Conservation (phyloP, 2,888 invertebrate genomes). For the Lacanobia wlatinum region DNA sequence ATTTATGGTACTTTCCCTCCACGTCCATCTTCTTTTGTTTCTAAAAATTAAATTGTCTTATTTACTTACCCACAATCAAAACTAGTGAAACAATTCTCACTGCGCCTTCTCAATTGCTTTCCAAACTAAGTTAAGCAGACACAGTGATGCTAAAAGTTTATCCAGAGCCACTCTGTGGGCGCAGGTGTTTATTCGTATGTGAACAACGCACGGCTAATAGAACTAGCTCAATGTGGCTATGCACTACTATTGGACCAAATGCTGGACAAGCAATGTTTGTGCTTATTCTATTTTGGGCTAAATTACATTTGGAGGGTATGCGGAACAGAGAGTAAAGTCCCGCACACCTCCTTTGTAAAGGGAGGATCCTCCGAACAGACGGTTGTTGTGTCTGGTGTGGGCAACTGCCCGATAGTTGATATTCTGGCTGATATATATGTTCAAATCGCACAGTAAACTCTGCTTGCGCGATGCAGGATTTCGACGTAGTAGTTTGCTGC, state of each 20-base stretch:
- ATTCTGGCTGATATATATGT: too few species aligned
- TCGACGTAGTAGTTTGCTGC: too few species aligned
- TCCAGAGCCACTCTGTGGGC: slow-evolving; percentile 31
- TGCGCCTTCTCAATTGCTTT: slow-evolving; percentile 38
- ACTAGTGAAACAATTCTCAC: slow-evolving; percentile 15
- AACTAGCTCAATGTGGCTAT: slow-evolving; percentile 40
- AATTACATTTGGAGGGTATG: too few species aligned
- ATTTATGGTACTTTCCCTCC: too few species aligned
- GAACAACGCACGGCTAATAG: slow-evolving; percentile 61
- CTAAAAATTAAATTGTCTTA: neutral
- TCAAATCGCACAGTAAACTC: too few species aligned
- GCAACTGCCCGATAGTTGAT: too few species aligned
- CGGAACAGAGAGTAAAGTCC: too few species aligned
- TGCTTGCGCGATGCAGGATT: too few species aligned
- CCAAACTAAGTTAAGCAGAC: slow-evolving; percentile 36
- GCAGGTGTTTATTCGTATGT: slow-evolving; percentile 62
- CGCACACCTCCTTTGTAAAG: too few species aligned
- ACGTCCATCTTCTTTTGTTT: too few species aligned
- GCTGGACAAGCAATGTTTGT: neutral
- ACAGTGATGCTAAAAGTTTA: slow-evolving; percentile 46
- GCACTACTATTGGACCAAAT: slow-evolving; percentile 45
- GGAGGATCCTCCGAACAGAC: too few species aligned
- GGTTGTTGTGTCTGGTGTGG: too few species aligned
- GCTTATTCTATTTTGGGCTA: neutral
- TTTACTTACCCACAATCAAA: neutral